phyloP scores from a whole-genome alignment of 1,140 invertebrate genomes.

The Caerostris extrusa region DNA sequence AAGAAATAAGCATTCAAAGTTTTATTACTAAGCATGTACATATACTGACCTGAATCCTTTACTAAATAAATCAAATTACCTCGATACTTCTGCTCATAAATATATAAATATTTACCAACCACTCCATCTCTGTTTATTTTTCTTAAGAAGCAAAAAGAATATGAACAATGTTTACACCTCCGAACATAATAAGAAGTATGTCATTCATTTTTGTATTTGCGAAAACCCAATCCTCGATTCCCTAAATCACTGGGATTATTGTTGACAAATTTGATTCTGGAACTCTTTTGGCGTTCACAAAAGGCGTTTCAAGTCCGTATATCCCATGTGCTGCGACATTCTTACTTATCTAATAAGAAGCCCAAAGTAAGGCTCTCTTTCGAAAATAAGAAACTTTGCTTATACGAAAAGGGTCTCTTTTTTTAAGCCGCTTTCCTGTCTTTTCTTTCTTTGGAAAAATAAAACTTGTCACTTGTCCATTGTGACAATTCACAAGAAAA shows the following conservation, averaged over 20 bases:
- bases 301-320: conserved; percentile 21
- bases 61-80: background rate
- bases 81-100: background rate
- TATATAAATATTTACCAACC: background rate
- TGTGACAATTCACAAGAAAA: conserved; percentile 34
- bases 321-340: background rate
- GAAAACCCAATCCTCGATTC: conserved; percentile 14
- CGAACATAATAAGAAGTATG: background rate
- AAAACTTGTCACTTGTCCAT: conserved; percentile 58
- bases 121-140: background rate
- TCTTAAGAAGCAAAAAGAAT: background rate
- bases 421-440: conserved; percentile 38
- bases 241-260: conserved; percentile 55
- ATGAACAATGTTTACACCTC: background rate
- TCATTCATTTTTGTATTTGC: background rate
- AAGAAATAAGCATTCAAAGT: no score
- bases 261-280: conserved; percentile 61
- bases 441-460: conserved; percentile 12
- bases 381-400: conserved; percentile 66
- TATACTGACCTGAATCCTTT: no score
- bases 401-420: conserved; percentile 41
- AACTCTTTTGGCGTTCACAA: conserved; percentile 39
- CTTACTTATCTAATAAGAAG: conserved; percentile 62
- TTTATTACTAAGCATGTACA: no score
- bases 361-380: conserved; percentile 30